These are phyloP conservation scores for Hypocryptadius cinnamomeus DNA, from an alignment of 2,113 vertebrate genomes.

Conservation along the genomic window DNA sequence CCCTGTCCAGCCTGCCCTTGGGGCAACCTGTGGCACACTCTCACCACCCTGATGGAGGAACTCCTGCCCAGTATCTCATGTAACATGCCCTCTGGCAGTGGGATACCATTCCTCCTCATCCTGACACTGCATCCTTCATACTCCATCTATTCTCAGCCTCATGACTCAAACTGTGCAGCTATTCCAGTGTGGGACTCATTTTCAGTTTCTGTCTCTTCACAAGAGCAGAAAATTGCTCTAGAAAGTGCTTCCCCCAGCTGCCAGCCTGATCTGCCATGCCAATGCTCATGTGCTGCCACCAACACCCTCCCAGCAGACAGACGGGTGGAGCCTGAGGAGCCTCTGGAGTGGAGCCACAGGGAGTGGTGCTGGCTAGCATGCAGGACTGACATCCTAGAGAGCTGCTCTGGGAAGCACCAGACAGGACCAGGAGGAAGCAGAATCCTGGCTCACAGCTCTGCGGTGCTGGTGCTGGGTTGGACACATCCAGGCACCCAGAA, in stretches of 20 bases:
- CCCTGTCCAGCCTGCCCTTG: not conserved
- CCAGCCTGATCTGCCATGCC: not conserved
- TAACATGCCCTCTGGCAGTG: not conserved
- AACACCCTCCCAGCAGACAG: not conserved
- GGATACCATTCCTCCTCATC: not conserved
- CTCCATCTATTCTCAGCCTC: not conserved
- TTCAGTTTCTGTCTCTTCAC: not conserved
- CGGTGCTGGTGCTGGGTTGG: rapidly evolving
- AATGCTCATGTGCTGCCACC: not conserved
- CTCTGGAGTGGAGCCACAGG: not conserved
- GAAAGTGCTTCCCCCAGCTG: not conserved
- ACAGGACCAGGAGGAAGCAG: not conserved
- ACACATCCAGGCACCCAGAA: rapidly evolving
- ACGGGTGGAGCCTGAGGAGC: not conserved
- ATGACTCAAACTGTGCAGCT: not conserved
- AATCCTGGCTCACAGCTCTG: not conserved
- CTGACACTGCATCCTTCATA: not conserved
- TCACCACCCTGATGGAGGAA: not conserved
- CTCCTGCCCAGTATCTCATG: not conserved
- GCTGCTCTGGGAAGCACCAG: not conserved
- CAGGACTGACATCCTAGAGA: not conserved
- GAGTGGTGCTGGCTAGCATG: not conserved
- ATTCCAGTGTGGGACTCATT: not conserved
- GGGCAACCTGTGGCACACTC: not conserved
- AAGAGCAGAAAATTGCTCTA: not conserved